Evolutionary conservation across 2,113 vertebrate genomes (phyloP).

Genomic region (Tenrec ecaudatus): DNA sequence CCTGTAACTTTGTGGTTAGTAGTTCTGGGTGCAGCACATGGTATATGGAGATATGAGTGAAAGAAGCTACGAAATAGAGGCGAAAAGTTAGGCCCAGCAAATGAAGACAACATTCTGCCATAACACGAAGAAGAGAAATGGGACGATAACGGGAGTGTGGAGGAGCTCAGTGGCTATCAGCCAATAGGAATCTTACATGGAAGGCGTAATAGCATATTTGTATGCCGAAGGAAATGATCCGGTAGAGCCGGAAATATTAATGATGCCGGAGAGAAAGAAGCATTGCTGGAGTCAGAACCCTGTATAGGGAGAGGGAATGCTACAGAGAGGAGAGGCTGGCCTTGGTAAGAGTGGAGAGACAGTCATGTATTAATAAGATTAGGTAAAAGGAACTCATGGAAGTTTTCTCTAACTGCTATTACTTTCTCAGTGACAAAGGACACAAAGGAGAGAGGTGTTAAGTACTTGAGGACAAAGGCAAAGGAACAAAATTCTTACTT

Average conservation of each 20-base stretch:
- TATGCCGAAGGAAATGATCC: not conserved
- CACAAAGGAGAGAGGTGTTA: not conserved
- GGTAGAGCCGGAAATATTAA: not conserved
- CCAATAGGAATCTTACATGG: conserved; percentile 8
- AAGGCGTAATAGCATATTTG: not conserved
- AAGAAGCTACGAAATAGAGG: not conserved
- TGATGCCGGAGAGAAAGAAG: not conserved
- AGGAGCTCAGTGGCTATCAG: not conserved
- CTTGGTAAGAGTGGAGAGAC: not conserved
- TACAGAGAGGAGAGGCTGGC: not conserved
- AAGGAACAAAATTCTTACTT: too few relatives aligned
- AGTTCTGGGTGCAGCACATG: too few relatives aligned
- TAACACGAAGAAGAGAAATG: not conserved
- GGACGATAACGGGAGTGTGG: not conserved
- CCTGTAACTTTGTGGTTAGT: too few relatives aligned
- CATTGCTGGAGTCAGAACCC: not conserved
- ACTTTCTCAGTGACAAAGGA: not conserved
- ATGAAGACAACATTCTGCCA: not conserved
- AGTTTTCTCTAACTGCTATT: too few relatives aligned
- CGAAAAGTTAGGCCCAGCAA: not conserved
- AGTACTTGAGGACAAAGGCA: too few relatives aligned
- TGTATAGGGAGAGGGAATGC: not conserved
- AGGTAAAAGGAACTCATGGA: not conserved
- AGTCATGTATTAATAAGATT: not conserved
- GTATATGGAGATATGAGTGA: not conserved